Evolutionary conservation across 2,797 vertebrate genomes (phyloP).

Genomic region (Eulemur rubriventer): DNA sequence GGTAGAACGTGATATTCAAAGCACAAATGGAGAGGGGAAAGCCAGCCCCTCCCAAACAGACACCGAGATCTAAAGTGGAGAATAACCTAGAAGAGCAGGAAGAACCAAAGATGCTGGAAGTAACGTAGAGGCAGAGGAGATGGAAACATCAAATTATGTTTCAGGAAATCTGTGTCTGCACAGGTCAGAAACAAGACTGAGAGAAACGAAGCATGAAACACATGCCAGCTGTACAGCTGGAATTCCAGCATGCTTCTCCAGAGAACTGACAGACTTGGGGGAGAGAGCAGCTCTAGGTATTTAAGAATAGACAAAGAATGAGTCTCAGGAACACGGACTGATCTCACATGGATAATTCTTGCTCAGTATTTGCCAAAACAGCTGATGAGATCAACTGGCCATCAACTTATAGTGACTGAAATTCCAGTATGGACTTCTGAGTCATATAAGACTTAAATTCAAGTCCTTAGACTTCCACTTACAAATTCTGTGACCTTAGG

Average conservation of each 20-base stretch:
- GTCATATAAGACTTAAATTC: background rate
- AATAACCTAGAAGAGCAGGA: background rate
- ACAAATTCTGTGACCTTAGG: background rate
- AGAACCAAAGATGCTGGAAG: background rate
- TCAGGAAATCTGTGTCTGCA: background rate
- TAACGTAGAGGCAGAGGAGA: background rate
- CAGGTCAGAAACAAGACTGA: background rate
- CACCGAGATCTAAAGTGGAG: background rate
- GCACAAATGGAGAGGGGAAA: background rate
- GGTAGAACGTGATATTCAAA: background rate
- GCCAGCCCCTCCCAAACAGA: background rate
- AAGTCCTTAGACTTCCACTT: background rate
- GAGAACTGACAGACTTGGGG: fast-evolving
- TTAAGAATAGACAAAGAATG: background rate
- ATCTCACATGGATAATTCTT: background rate
- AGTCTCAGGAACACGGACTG: background rate
- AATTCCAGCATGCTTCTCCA: background rate
- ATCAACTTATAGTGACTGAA: background rate
- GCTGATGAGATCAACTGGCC: background rate
- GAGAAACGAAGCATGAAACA: background rate
- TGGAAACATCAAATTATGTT: background rate
- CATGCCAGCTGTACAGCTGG: background rate
- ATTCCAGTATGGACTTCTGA: background rate
- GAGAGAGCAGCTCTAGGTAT: background rate
- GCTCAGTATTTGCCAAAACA: background rate